Evolutionary conservation across 2,113 vertebrate species (phyloP).

Genomic region (Microcebus murinus): DNA sequence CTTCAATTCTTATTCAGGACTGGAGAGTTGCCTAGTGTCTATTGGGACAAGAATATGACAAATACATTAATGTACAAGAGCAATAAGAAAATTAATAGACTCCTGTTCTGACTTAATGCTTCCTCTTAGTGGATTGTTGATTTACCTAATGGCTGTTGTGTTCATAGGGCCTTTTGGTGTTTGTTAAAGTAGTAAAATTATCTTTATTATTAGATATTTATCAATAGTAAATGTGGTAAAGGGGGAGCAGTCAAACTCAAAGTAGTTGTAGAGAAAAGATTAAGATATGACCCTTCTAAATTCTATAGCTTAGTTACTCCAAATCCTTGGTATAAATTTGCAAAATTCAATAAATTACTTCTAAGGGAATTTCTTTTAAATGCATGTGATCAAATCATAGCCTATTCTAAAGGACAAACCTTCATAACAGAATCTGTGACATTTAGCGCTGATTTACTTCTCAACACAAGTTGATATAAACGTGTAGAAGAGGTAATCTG

Average conservation of each 20-base stretch:
- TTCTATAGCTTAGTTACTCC: not conserved
- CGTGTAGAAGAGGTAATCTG: not conserved
- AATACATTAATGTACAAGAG: slow-evolving; percentile 30
- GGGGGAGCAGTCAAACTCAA: not conserved
- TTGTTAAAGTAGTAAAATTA: slow-evolving; percentile 42
- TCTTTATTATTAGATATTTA: slow-evolving; percentile 41
- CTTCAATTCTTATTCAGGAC: not conserved
- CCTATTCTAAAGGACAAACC: not conserved
- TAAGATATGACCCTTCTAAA: not conserved
- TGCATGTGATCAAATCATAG: not conserved
- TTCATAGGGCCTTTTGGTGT: not conserved
- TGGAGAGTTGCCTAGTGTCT: not conserved
- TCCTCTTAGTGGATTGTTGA: slow-evolving; percentile 17
- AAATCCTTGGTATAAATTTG: slow-evolving; percentile 1
- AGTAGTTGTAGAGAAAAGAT: not conserved
- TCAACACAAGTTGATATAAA: slow-evolving; percentile 17
- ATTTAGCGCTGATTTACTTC: slow-evolving; percentile 7
- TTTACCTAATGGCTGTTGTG: slow-evolving; percentile 20
- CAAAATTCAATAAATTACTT: slow-evolving; percentile 35
- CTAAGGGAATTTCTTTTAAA: slow-evolving; percentile 30
- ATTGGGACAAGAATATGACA: slow-evolving; percentile 35
- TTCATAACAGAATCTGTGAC: not conserved
- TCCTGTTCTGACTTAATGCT: slow-evolving; percentile 17
- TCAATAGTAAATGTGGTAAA: slow-evolving; percentile 1
- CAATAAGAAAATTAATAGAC: slow-evolving; percentile 61